A percentile compares a stretch with the other conserved stretches of the same genome.
Evolutionary conservation across 2,888 invertebrate genomes (phyloP).

Genomic region (Zaprionus bogoriensis): DNA sequence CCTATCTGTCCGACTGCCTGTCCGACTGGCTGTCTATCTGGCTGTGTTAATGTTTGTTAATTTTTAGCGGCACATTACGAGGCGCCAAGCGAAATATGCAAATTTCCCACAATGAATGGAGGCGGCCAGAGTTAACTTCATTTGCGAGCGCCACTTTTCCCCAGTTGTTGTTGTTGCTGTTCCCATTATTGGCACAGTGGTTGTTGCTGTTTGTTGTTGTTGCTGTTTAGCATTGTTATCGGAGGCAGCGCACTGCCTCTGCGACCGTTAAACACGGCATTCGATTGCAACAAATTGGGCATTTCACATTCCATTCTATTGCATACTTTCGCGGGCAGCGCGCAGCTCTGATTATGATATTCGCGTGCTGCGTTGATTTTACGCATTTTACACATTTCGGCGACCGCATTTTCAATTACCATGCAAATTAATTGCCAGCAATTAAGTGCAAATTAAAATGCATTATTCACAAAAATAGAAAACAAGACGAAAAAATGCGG

Average conservation of each 20-base stretch:
- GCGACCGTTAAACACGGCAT: conserved; percentile 32
- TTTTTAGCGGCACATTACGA: conserved; percentile 51
- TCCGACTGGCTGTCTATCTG: conserved; percentile 7
- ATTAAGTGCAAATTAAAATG: conserved; percentile 51
- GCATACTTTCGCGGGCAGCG: conserved; percentile 38
- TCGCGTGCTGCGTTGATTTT: conserved; percentile 15
- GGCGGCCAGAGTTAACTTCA: conserved; percentile 38
- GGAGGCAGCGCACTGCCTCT: no score
- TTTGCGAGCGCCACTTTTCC: conserved; percentile 19
- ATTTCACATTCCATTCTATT: conserved; percentile 36
- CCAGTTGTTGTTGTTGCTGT: neutral
- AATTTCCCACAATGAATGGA: conserved; percentile 33
- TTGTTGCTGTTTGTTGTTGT: conserved; percentile 8
- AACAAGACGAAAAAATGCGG: neutral
- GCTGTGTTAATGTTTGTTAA: conserved; percentile 60
- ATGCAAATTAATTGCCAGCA: conserved; percentile 61
- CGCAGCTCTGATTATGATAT: conserved; percentile 18
- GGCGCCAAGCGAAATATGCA: conserved; percentile 37
- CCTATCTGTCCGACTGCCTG: neutral
- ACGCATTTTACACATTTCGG: neutral
- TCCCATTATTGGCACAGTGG: no score
- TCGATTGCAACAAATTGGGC: conserved; percentile 46
- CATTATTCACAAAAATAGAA: conserved; percentile 8
- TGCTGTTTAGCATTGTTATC: conserved; percentile 4
- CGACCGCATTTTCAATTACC: conserved; percentile 50